phyloP scores from a whole-genome alignment of 2,797 vertebrate genomes.

The Acrocephalus scirpaceus region DNA sequence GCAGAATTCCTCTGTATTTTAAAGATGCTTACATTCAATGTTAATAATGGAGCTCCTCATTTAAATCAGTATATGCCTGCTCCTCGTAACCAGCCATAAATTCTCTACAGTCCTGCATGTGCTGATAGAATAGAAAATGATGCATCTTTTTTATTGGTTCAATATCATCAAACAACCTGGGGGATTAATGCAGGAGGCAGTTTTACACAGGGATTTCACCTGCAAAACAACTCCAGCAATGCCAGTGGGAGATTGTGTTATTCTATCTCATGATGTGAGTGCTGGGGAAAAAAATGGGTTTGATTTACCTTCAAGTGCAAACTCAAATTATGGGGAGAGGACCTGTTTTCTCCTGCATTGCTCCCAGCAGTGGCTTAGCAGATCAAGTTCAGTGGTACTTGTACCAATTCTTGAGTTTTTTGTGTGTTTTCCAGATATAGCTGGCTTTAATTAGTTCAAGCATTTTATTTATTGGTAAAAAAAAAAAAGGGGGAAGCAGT shows the following conservation, averaged over 20 bases:
- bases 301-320: background rate
- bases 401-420: background rate
- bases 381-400: background rate
- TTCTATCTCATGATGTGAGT: background rate
- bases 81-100: background rate
- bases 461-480: background rate
- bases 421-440: background rate
- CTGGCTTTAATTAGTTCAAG: background rate
- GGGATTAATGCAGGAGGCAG: background rate
- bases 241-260: background rate
- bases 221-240: background rate
- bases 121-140: background rate
- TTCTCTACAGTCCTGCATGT: background rate
- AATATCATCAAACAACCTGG: background rate
- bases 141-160: conserved; percentile 7
- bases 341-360: background rate
- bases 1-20: background rate
- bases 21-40: background rate
- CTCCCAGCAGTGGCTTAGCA: background rate
- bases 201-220: background rate
- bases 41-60: background rate
- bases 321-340: background rate
- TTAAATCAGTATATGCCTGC: background rate
- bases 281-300: background rate
- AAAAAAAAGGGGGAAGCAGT: background rate